Evolutionary conservation across 2,113 vertebrate species (phyloP), one percentile per base, ranked within the genome.

Genomic region (Meriones unguiculatus): DNA sequence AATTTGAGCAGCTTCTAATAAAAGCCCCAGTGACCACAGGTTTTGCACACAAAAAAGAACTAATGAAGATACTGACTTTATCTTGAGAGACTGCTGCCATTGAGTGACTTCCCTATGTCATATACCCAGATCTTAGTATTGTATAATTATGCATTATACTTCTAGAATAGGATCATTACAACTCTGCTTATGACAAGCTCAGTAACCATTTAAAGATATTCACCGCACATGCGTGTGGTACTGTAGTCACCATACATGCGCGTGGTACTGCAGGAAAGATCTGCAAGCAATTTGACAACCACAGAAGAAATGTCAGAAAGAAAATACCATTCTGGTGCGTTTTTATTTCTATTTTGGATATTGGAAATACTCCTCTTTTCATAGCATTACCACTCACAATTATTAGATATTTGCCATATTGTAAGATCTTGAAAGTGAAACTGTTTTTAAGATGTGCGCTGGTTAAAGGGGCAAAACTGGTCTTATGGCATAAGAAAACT

Each of bases 91-190:
- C 97, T 98, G 75, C 50, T 97, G 72, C 57, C 89, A 98, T 86
- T 95, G 94, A 98, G 89, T 85, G 86, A 96, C 95, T 97, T 96
- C 96, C 80, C 93, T 81, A 89, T 95, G 88, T 35, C 94, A 97
- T 95, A 97, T 97, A 96, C 81, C 90, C 96, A 89, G 95, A 87
- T 88, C 86, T 87, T 97, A 5, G 90, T 97, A 97, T 95, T 94
- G 80, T 90, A 84, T 94, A 97, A 98, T 97, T 98, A 97, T 50
- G 93, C n/a, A 88, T 38, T 54, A 97, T 97, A 98, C 84, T 96
- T 97, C 96, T 97, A 72, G 90, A 98, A 97, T 96, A 96, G n/a
- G 11, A 96, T 96, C 97, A 98, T 96, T 98, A 97, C 54, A 46
- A 2, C 52, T 93, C n/a, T 8, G 59, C 54, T 95, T 94, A 90